Base-by-base conservation (phyloP, 2,113 vertebrate genomes). In the Menura novaehollandiae region DNA sequence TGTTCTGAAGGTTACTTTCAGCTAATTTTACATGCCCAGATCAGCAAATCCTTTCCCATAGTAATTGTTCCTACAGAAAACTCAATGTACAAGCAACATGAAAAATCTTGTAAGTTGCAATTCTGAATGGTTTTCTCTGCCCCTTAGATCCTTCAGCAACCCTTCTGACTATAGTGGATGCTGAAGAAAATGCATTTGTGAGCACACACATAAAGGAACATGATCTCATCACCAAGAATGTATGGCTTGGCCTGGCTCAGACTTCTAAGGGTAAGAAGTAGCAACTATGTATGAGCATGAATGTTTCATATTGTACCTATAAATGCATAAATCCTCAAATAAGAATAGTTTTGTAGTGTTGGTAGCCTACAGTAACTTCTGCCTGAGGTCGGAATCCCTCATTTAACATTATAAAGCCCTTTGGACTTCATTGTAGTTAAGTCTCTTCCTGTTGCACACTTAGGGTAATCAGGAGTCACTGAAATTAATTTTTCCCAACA, bases 101-200 rank as follows among this genome's bases (percentile, higher is more conserved):
- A 39, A 82, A 80, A 75, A 63, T 44, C 1, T 9, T 33, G 22
- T 26, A 76, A 23, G 20, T 26, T 78, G 49, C 72, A 64, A 7
- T 85, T 88, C 62, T 95, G 59, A 88, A 33, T 13, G 4, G 5
- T 92, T 95, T 91, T 72, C 74, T 97, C 27, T 82, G 81, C 79
- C 24, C 37, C 33, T 90, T 96, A 99, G 99, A 97, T 96, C 95
- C 97, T 53, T 98, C 98, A 64, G 98, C 99, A 64, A 74, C 98
- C 21, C 79, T 99, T 67, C 95, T 99, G 94, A 99, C 98, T 60
- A 98, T 99, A 94, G 97, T 95, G 67, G 97, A 98, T 96, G 98
- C 97, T 85, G 98, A 99, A 62, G 99, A 99, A 97, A 99, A 99
- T 82, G 97, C 97, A 62, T 99, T 99, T 94, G 98, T 99, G 92